Evolutionary conservation across 1,140 invertebrate species (phyloP).

Genomic region (Ooceraea biroi): DNA sequence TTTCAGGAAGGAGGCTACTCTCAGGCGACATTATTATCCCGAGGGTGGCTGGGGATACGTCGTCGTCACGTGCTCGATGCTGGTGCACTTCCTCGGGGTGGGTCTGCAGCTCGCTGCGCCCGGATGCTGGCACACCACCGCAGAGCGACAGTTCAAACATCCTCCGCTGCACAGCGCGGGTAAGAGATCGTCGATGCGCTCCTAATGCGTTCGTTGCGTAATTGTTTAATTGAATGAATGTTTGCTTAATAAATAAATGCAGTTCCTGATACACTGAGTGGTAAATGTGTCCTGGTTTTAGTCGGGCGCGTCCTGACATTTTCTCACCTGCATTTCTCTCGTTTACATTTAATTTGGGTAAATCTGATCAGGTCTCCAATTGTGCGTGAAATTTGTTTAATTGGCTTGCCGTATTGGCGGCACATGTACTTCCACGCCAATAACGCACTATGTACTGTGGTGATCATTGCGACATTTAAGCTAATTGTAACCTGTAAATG

Average conservation of each 20-base stretch:
- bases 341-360: too few species aligned
- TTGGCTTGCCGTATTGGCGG: background rate
- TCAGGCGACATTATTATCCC: conserved; percentile 88
- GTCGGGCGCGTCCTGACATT: too few species aligned
- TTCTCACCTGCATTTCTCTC: too few species aligned
- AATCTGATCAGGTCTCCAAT: too few species aligned
- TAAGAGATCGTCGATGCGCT: conserved; percentile 41
- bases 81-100: conserved; percentile 86
- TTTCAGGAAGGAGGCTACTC: conserved; percentile 81
- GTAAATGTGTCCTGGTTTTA: too few species aligned
- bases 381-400: background rate
- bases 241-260: background rate
- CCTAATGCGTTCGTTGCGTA: background rate
- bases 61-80: conserved; percentile 86
- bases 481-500: too few species aligned
- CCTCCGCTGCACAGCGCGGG: conserved; percentile 78
- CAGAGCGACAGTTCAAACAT: conserved; percentile 77
- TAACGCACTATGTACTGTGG: background rate
- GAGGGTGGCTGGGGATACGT: conserved; percentile 90
- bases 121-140: conserved; percentile 74
- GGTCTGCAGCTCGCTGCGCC: conserved; percentile 84
- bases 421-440: background rate
- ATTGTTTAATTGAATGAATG: too few species aligned
- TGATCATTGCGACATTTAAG: too few species aligned
- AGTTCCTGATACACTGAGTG: background rate